Evolutionary conservation across 1,140 invertebrate species (phyloP).

Genomic region (Pogonus chalceus): DNA sequence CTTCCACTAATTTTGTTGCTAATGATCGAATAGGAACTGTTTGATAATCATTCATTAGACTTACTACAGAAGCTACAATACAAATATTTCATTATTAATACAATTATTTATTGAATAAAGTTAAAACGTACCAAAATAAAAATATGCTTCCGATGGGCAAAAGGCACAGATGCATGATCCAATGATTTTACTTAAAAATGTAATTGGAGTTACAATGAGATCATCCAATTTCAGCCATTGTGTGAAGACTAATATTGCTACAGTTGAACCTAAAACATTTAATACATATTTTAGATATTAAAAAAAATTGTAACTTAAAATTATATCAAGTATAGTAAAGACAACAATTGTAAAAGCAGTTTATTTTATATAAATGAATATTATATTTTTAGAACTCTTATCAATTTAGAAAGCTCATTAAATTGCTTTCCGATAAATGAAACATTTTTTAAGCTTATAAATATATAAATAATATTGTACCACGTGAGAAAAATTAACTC

Average conservation of each 20-base stretch:
- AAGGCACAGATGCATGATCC: not conserved
- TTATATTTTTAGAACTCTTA: no score
- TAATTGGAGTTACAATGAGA: not conserved
- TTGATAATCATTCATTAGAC: not conserved
- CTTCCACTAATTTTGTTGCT: conserved; percentile 44
- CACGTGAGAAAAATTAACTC: no score
- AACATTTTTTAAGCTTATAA: no score
- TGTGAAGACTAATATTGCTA: not conserved
- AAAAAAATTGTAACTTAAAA: no score
- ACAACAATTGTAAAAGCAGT: no score
- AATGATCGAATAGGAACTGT: conserved; percentile 38
- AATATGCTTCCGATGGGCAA: not conserved
- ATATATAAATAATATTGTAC: no score
- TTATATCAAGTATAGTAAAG: no score
- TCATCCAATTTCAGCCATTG: not conserved
- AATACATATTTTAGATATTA: not conserved
- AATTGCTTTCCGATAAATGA: no score
- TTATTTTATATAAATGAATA: no score
- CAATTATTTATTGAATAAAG: not conserved
- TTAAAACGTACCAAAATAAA: not conserved
- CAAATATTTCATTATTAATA: not conserved
- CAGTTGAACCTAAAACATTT: not conserved
- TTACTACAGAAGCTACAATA: not conserved
- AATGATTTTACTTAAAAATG: not conserved
- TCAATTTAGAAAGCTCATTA: no score